phyloP scores from a whole-genome alignment of 1,140 invertebrate genomes.

The Orussus abietinus region DNA sequence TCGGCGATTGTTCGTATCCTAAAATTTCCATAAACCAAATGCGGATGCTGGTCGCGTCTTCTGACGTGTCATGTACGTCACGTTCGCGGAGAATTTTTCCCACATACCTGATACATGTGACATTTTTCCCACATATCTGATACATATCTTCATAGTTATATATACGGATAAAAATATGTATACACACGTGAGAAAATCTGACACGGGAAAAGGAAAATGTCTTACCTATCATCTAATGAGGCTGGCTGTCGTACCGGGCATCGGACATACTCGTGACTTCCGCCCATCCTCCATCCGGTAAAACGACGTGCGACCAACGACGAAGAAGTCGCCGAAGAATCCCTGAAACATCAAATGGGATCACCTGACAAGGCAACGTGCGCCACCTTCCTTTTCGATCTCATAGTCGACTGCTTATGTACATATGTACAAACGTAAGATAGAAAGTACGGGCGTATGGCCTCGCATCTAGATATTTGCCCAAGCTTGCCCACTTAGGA shows the following conservation, averaged over 20 bases:
- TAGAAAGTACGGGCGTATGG: too few species aligned
- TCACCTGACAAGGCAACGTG: conserved; percentile 9
- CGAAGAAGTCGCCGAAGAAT: conserved; percentile 28
- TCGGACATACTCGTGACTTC: conserved; percentile 46
- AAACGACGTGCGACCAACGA: conserved; percentile 38
- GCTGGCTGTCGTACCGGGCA: conserved; percentile 45
- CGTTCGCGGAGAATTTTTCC: too few species aligned
- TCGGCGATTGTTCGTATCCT: too few species aligned
- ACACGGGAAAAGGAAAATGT: background rate
- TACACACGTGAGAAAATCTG: too few species aligned
- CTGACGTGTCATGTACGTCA: too few species aligned
- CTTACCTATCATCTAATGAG: conserved; percentile 48
- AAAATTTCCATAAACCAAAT: too few species aligned
- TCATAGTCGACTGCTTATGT: too few species aligned
- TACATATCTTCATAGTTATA: background rate
- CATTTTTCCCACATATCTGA: background rate
- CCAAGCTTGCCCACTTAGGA: too few species aligned
- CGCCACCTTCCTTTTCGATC: conserved; percentile 7
- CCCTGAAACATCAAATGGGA: conserved; percentile 25
- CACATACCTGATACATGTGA: background rate
- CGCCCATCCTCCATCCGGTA: conserved; percentile 38
- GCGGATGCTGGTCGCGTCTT: too few species aligned
- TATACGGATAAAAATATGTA: too few species aligned
- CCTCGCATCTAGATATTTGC: too few species aligned
- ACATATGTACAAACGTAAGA: too few species aligned